Evolutionary conservation across 2,113 vertebrate genomes (phyloP), one percentile per base, ranked within the genome.

Genomic region (Oenanthe oenanthe): DNA sequence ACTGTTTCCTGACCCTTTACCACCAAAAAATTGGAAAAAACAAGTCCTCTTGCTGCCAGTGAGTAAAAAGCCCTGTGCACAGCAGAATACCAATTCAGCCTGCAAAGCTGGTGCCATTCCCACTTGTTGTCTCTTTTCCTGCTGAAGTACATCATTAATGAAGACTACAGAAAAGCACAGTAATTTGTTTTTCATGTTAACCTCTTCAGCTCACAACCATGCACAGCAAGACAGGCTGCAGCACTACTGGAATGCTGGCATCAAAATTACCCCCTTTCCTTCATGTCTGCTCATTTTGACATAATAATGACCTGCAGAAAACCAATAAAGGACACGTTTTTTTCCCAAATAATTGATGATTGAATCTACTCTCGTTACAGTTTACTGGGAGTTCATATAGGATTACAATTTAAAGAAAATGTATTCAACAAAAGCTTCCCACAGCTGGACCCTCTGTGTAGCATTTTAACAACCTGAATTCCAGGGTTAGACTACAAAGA

Each of bases 11-110:
- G 91, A 96, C 73, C 84, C 95, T 92, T 92, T 92, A 76, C n/a
- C 86, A 92, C 48, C 79, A 54, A 85, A 95, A 51, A 95, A 50
- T 42, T 89, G 67, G 88, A 95, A 96, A 93, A 96, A 96, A 95
- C 95, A 92, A 89, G 19, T 63, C 83, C 19, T 97, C 67, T 50
- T 97, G 84, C 75, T 94, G 68, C 77, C 80, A 94, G 75, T 31
- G 82, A 95, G 38, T n/a, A 79, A 84, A 93, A 89, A 79, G 57
- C 63, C 51, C 90, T 24, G 34, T 68, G 90, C 95, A 88, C 53
- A 92, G 75, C 57, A 82, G 70, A 93, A 85, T 89, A 96, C 47
- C 48, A 96, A 68, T 92, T 86, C 88, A 77, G 67, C 19, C 47
- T 89, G 77, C 71, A 82, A 85, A 88, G 83, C 92, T n/a, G 75